Conservation (phyloP, 2,113 vertebrate species). For the Antigone vipio region DNA sequence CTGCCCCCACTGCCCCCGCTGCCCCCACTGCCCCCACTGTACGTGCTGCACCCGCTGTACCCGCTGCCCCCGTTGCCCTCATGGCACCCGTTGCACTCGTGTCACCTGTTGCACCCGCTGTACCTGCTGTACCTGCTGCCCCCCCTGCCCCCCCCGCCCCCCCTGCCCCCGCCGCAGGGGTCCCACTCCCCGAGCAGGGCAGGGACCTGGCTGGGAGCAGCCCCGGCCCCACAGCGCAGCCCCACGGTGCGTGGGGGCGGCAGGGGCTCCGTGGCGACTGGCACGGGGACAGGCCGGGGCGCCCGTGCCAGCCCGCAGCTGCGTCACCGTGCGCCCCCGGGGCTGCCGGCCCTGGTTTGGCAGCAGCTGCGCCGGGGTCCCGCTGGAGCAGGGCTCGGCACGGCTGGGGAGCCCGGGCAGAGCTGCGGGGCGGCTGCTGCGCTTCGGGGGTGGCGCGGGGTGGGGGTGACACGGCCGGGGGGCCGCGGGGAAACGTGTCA, state of each 20-base stretch:
- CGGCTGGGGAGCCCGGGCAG: neutral
- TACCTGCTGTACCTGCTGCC: too few relatives aligned
- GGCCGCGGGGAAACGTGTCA: neutral
- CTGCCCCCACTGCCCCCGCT: too few relatives aligned
- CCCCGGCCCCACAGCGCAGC: neutral
- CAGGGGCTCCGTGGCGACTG: neutral
- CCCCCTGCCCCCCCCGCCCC: too few relatives aligned
- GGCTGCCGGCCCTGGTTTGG: neutral
- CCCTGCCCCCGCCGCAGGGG: too few relatives aligned
- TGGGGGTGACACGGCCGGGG: neutral
- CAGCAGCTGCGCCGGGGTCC: neutral
- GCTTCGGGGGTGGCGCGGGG: neutral
- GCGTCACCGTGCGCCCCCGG: neutral
- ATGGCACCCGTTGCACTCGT: too few relatives aligned
- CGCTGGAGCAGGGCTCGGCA: neutral
- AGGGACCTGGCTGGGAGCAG: neutral
- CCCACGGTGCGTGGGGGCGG: neutral
- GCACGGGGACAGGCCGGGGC: neutral
- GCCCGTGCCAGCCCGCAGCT: neutral
- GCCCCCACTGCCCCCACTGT: neutral
- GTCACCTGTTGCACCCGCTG: neutral
- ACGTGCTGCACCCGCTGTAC: too few relatives aligned
- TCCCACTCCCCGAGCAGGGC: neutral
- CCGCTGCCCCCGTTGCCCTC: too few relatives aligned
- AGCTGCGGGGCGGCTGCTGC: neutral